phyloP scores from a whole-genome alignment of 2,888 invertebrate genomes.

The Hemicrepidius hirtus region DNA sequence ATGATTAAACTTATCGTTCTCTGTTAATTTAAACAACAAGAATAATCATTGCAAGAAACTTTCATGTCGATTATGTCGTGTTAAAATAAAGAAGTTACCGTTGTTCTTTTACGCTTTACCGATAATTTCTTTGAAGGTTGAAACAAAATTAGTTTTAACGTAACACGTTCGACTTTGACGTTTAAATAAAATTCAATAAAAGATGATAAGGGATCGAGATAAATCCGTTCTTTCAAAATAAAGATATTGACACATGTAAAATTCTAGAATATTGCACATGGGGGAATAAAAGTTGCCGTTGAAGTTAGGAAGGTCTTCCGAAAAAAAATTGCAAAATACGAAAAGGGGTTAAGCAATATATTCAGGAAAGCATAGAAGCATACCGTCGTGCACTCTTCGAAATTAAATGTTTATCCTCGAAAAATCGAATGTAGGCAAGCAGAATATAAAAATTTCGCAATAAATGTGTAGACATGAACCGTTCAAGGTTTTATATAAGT shows the following conservation, averaged over 20 bases:
- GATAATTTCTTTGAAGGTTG: background rate
- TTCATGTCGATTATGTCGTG: conserved; percentile 21
- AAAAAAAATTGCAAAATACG: conserved; percentile 14
- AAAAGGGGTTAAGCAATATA: conserved; percentile 25
- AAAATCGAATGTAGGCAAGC: conserved; percentile 54
- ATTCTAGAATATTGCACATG: background rate
- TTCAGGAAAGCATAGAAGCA: conserved; percentile 6
- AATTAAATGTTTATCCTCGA: conserved; percentile 64
- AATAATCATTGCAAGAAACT: conserved; percentile 19
- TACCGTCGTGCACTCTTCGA: conserved; percentile 33
- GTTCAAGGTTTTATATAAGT: conserved; percentile 59
- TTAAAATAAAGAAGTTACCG: background rate
- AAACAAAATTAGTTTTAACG: too few species aligned
- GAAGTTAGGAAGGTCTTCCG: conserved; percentile 3
- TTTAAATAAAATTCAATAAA: background rate
- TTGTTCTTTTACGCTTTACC: conserved; percentile 23
- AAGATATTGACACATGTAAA: background rate
- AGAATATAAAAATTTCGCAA: conserved; percentile 42
- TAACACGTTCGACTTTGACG: background rate
- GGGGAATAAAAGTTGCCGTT: background rate
- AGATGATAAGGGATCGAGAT: background rate
- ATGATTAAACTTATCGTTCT: conserved; percentile 29
- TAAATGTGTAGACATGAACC: conserved; percentile 53
- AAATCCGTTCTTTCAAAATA: background rate
- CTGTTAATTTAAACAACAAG: conserved; percentile 25